Conservation (phyloP, 2,113 vertebrate genomes). For the Grantiella picta region DNA sequence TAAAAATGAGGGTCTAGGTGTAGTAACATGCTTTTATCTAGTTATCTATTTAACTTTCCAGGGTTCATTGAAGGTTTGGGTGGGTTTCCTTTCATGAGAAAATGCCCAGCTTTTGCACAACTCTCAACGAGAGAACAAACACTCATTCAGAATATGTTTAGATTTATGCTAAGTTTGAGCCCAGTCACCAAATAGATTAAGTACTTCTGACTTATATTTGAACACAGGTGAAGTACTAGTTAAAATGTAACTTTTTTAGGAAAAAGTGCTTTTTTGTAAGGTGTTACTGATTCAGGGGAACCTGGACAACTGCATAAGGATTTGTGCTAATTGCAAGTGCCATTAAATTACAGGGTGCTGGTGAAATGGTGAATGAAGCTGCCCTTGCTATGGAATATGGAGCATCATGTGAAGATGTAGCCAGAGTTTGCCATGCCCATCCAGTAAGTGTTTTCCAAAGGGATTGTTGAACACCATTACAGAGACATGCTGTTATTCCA, state of each 20-base stretch:
- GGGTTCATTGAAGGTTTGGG: not conserved
- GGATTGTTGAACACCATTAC: not conserved
- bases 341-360: conserved; percentile 82
- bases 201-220: not conserved
- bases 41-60: not conserved
- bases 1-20: not conserved
- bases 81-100: not conserved
- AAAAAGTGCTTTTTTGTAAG: not conserved
- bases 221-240: not conserved
- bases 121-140: not conserved
- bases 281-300: not conserved
- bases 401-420: conserved; percentile 94
- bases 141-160: not conserved
- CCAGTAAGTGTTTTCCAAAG: conserved; percentile 77
- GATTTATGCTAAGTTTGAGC: not conserved
- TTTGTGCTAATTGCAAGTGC: not conserved
- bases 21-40: not conserved
- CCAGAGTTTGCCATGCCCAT: conserved; percentile 96
- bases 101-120: not conserved
- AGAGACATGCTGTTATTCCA: not conserved
- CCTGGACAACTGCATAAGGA: not conserved
- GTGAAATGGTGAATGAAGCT: conserved; percentile 97
- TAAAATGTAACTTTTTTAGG: not conserved
- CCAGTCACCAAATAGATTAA: not conserved
- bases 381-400: conserved; percentile 97